Base-by-base conservation (phyloP, 2,888 invertebrate species). In the Agrilus mali region DNA sequence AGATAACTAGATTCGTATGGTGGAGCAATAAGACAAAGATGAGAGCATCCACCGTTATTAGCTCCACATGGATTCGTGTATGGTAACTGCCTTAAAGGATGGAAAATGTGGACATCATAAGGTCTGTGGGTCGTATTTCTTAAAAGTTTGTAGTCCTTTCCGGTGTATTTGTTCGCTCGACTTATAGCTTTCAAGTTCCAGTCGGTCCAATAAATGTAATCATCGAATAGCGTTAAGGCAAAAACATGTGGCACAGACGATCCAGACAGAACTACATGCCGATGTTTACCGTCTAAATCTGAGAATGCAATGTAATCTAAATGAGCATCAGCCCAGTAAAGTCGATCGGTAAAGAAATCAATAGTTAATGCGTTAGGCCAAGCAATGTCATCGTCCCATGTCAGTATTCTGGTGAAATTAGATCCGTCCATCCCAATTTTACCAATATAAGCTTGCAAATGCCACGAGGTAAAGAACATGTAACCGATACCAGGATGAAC, bases 311-410 rank as follows among this genome's bases (percentile, higher is more conserved):
- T 94, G 60, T 96, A 96, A 64, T 98, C 95, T 52, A 97, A 74
- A 68, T 96, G 96, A 53, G 97, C 97, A 64, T 98, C 98, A 0
- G 96, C 97, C 86, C 90, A 98, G 69, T 90, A 97, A 36, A 98
- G 78, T 55, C 87, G 77, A 55, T 96, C 90, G 0, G 95, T 90
- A 62, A 95, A 90, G 64, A 92, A 96, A 60, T 98, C 97, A 45
- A 98, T 83, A 0, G 97, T 90, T 13, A 98, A 65, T 1, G 96
- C 97, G 64, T 98, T 98, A 0, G 97, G 97, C 98, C 98, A 98
- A 1, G 95, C 95, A 40, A 97, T 85, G 57, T 93, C 93, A 53
- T 94, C 80, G 58, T 92, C 88, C 81, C 90, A 89, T 16, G 85
- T 88, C 13, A 96, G 70, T 50, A 97, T 88, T 42, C 85, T 75